phyloP scores from a whole-genome alignment of 2,888 invertebrate genomes.

The Andrena dorsata region DNA sequence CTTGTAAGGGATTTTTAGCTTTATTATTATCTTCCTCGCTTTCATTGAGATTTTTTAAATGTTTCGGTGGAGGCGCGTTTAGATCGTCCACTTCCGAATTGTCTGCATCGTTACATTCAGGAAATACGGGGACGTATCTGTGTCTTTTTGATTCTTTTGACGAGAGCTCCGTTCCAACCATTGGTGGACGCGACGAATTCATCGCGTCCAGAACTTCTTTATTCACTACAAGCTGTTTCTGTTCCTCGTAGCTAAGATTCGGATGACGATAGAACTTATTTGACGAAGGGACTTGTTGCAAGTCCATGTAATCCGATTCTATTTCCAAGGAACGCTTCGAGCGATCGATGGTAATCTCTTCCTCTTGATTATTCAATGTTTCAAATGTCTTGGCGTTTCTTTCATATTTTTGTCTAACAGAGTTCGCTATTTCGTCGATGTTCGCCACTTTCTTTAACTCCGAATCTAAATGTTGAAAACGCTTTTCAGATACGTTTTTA shows the following conservation, averaged over 20 bases:
- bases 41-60: background rate
- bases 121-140: slow-evolving; percentile 54
- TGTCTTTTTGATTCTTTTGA: slow-evolving; percentile 5
- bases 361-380: background rate
- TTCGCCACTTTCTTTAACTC: slow-evolving; percentile 26
- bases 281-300: background rate
- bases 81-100: background rate
- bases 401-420: slow-evolving; percentile 35
- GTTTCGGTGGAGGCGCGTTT: background rate
- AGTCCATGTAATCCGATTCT: background rate
- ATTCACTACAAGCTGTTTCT: slow-evolving; percentile 1
- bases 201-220: slow-evolving; percentile 33
- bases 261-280: slow-evolving; percentile 47
- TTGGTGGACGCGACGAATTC: background rate
- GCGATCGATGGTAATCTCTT: slow-evolving; percentile 17
- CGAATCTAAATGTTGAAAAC: background rate
- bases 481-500: background rate
- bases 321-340: slow-evolving; percentile 44
- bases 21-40: no score
- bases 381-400: background rate
- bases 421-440: slow-evolving; percentile 59
- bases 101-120: slow-evolving; percentile 55
- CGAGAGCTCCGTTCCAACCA: background rate
- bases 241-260: slow-evolving; percentile 36
- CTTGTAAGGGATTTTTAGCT: background rate